phyloP scores from a whole-genome alignment of 2,113 vertebrate genomes.

The Lepus timidus region DNA sequence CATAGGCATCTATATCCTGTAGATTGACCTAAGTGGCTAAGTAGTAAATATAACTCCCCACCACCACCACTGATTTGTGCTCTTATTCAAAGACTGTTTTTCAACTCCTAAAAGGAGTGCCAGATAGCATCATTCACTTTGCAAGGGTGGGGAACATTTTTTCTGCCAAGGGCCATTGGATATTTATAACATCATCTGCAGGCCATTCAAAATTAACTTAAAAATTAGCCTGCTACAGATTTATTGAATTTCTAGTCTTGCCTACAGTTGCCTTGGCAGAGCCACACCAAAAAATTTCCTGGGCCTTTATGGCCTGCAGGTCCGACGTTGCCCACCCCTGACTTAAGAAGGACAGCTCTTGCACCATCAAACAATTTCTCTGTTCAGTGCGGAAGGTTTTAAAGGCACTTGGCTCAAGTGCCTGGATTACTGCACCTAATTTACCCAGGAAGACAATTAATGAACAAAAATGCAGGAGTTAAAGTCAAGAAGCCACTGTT shows the following conservation, averaged over 20 bases:
- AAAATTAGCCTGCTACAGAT: too few species aligned
- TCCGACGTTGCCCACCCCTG: too few species aligned
- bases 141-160: too few species aligned
- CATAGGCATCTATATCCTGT: background rate
- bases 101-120: background rate
- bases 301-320: too few species aligned
- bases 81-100: constrained; percentile 2
- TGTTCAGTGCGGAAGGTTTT: background rate
- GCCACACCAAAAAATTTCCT: too few species aligned
- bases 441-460: constrained; percentile 53
- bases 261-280: too few species aligned
- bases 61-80: background rate
- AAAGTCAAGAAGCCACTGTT: constrained; percentile 83
- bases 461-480: constrained; percentile 76
- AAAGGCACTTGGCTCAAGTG: background rate
- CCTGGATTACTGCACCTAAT: background rate
- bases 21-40: background rate
- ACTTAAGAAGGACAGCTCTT: background rate
- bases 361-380: background rate
- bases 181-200: too few species aligned
- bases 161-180: too few species aligned
- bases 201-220: too few species aligned
- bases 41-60: background rate
- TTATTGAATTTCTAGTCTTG: too few species aligned
- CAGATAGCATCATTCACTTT: background rate